These are phyloP conservation scores for Cliona cf. orientalis DNA, from an alignment of 37 sponge, comb jelly and placozoan genomes.

Conservation along the genomic window DNA sequence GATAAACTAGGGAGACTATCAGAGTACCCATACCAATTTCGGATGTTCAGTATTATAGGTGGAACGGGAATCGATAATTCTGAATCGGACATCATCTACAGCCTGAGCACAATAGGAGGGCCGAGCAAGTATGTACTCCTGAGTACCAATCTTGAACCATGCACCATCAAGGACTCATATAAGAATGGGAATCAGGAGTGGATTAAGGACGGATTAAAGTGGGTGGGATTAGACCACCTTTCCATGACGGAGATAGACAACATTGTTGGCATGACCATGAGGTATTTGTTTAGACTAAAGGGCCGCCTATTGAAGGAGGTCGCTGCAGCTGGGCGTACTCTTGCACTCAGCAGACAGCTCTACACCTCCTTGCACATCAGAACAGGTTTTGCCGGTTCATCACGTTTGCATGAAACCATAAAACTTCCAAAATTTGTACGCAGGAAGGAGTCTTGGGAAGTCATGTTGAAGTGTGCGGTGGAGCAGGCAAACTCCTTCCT, in stretches of 20 bases:
- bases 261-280: conserved; percentile 32
- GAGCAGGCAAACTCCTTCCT: background rate
- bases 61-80: conserved; percentile 3
- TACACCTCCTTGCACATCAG: conserved; percentile 43
- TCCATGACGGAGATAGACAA: conserved; percentile 21
- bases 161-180: background rate
- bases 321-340: background rate
- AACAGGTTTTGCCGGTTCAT: conserved; percentile 45
- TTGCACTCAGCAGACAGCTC: conserved; percentile 3
- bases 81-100: background rate
- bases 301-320: background rate
- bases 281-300: conserved; percentile 42
- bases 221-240: conserved; percentile 14
- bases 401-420: background rate
- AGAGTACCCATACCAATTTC: no score
- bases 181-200: conserved; percentile 18
- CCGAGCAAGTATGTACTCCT: background rate
- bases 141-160: conserved; percentile 38
- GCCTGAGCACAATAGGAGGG: conserved; percentile 2
- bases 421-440: conserved; percentile 21
- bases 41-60: no score
- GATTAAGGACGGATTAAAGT: conserved; percentile 26
- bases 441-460: background rate
- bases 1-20: no score
- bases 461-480: conserved; percentile 33